Percentiles rank a stretch among this genome's conserved stretches.
phyloP scores from a whole-genome alignment of 2,797 vertebrate genomes.

The Syngnathus acus region DNA sequence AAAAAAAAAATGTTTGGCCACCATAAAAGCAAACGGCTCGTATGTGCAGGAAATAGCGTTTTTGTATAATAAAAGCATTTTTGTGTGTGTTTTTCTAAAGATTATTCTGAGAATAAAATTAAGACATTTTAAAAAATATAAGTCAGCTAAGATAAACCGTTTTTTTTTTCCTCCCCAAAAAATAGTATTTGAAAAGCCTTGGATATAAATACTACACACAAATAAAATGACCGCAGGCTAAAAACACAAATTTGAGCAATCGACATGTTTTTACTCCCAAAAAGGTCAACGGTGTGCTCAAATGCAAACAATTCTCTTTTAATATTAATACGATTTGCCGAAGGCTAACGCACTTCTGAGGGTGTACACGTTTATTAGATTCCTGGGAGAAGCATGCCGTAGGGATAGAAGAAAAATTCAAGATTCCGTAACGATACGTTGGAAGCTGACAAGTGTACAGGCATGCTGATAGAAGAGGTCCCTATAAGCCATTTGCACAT shows the following conservation, averaged over 20 bases:
- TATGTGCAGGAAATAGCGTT: not conserved
- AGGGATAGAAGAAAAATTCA: conserved; percentile 18
- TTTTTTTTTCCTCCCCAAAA: not conserved
- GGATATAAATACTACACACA: not conserved
- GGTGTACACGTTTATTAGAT: conserved; percentile 16
- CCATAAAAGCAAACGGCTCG: conserved; percentile 12
- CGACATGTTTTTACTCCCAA: not conserved
- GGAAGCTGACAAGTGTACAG: not conserved
- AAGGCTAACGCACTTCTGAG: conserved; percentile 35
- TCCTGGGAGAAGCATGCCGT: conserved; percentile 19
- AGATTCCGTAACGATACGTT: conserved; percentile 6
- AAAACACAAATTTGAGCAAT: not conserved
- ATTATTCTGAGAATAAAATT: conserved; percentile 5
- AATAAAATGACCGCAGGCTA: not conserved
- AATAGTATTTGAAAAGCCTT: not conserved
- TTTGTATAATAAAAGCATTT: conserved; percentile 3
- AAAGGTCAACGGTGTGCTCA: conserved; percentile 54
- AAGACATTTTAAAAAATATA: not conserved
- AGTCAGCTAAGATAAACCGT: not conserved
- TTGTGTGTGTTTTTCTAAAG: conserved; percentile 2
- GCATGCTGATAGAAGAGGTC: not conserved
- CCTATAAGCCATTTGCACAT: conserved; percentile 1
- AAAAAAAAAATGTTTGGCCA: conserved; percentile 19
- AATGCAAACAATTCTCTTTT: conserved; percentile 69
- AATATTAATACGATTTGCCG: conserved; percentile 72